These are phyloP conservation scores for Furnarius figulus DNA, from an alignment of 2,113 vertebrate species.

Conservation along the genomic window DNA sequence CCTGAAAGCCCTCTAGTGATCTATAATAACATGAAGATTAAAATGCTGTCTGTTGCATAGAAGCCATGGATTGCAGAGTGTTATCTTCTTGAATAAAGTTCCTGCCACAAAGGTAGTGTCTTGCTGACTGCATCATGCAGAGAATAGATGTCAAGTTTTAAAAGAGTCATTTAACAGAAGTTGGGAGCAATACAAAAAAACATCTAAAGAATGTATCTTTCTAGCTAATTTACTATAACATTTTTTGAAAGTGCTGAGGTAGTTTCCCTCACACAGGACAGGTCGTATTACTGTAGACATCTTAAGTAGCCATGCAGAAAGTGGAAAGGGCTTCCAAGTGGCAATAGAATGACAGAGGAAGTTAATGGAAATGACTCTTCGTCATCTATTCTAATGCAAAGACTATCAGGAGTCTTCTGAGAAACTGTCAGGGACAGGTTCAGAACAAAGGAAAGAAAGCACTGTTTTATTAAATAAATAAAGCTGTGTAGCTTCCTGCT, in stretches of 20 bases:
- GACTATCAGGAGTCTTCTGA: not conserved
- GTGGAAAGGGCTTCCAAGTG: not conserved
- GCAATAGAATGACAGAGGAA: not conserved
- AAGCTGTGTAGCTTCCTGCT: not conserved
- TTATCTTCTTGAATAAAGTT: not conserved
- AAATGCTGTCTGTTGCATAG: not conserved
- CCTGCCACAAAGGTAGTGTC: not conserved
- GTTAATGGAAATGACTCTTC: not conserved
- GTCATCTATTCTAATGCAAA: not conserved
- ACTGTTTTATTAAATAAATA: not conserved
- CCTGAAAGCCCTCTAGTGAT: not conserved
- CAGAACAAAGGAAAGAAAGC: not conserved
- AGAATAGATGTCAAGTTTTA: not conserved
- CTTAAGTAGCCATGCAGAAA: not conserved
- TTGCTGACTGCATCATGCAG: not conserved
- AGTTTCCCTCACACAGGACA: not conserved
- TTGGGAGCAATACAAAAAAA: not conserved
- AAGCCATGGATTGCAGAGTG: not conserved
- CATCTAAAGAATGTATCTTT: not conserved
- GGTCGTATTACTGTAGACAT: not conserved
- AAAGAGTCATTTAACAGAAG: not conserved
- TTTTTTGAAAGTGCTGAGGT: not conserved
- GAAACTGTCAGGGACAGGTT: not conserved
- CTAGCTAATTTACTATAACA: not conserved
- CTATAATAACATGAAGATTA: not conserved